phyloP scores from a whole-genome alignment of 2,797 vertebrate species.

The Mormyrus hasselquistii region DNA sequence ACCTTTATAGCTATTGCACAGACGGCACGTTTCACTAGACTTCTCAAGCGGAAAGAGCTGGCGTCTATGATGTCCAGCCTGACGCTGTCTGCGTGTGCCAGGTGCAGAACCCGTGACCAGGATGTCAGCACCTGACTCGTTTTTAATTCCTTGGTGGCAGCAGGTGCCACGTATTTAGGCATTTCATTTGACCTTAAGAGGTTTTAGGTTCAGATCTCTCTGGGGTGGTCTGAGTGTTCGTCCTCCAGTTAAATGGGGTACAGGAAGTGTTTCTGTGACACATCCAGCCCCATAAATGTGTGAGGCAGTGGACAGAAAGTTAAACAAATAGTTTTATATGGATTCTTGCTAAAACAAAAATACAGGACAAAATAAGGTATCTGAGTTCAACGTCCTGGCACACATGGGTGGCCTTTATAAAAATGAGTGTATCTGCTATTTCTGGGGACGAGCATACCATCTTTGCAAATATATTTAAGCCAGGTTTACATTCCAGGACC shows the following conservation, averaged over 20 bases:
- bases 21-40: neutral
- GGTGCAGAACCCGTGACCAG: neutral
- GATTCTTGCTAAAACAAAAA: neutral
- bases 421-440: neutral
- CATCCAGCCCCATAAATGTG: neutral
- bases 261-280: neutral
- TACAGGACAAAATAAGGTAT: neutral
- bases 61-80: neutral
- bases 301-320: neutral
- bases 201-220: neutral
- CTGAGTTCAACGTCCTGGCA: neutral
- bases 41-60: neutral
- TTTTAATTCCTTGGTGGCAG: neutral
- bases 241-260: neutral
- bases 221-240: neutral
- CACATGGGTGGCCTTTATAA: neutral
- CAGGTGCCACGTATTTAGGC: neutral
- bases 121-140: neutral
- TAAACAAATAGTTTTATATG: neutral
- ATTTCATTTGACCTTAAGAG: neutral
- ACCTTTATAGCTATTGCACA: neutral
- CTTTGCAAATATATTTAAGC: conserved; percentile 4
- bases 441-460: neutral
- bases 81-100: neutral
- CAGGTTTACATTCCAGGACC: neutral